A percentile compares a stretch with the other conserved stretches of the same genome.
Conservation (phyloP, 2,888 invertebrate genomes). For the Orthosia incerta region DNA sequence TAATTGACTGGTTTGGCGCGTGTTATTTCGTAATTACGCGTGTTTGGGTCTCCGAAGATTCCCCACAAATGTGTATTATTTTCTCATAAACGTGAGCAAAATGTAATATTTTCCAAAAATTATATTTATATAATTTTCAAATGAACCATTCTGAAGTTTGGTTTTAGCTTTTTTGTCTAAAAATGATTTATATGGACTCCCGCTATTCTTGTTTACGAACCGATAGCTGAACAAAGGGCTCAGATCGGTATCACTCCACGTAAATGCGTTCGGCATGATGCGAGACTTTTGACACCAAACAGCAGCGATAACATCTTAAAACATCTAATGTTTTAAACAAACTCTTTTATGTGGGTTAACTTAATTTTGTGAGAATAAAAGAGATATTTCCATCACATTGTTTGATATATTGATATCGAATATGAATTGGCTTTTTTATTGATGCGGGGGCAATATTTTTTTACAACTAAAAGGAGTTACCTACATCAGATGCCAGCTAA, state of each 20-base stretch:
- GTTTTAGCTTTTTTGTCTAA: constrained; percentile 48
- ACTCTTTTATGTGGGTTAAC: constrained; percentile 89
- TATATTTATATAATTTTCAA: constrained; percentile 27
- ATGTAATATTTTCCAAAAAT: constrained; percentile 44
- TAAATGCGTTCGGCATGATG: constrained; percentile 90
- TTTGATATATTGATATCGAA: constrained; percentile 82
- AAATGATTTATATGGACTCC: constrained; percentile 89
- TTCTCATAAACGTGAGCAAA: constrained; percentile 51
- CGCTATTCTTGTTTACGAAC: constrained; percentile 90
- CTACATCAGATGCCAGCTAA: constrained; percentile 57
- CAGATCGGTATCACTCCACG: constrained; percentile 83
- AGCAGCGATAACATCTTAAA: constrained; percentile 88
- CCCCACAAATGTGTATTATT: constrained; percentile 64
- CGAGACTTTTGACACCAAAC: constrained; percentile 91
- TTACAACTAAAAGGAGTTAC: constrained; percentile 36
- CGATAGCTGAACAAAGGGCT: constrained; percentile 85
- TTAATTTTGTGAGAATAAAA: constrained; percentile 89
- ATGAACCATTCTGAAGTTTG: constrained; percentile 4
- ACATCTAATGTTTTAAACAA: constrained; percentile 91
- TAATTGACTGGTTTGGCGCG: constrained; percentile 76
- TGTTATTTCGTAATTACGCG: constrained; percentile 72
- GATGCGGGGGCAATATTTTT: constrained; percentile 61
- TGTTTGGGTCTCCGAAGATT: constrained; percentile 61
- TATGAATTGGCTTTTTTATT: constrained; percentile 70
- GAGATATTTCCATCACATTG: constrained; percentile 80